phyloP scores from a whole-genome alignment of 2,888 invertebrate species.

The Phasia obesa region DNA sequence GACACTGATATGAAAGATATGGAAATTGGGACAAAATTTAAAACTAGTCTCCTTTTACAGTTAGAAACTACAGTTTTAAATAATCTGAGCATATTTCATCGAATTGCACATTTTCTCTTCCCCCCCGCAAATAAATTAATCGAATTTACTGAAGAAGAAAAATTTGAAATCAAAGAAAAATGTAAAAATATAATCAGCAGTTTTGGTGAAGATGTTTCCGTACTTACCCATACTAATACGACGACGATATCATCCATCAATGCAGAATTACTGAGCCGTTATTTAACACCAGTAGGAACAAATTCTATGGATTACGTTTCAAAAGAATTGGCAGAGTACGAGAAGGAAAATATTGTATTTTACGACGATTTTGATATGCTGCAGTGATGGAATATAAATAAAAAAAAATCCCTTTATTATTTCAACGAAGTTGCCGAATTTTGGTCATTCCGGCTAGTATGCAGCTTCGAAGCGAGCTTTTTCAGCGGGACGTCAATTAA shows the following conservation, averaged over 20 bases:
- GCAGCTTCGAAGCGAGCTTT: constrained; percentile 26
- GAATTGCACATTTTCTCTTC: not conserved
- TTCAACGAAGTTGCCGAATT: constrained; percentile 7
- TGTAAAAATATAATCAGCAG: not conserved
- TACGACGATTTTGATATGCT: constrained; percentile 22
- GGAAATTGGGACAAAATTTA: not conserved
- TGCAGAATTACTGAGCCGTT: constrained; percentile 11
- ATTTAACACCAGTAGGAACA: constrained; percentile 5
- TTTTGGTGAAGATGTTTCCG: constrained; percentile 13
- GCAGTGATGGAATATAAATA: constrained; percentile 21
- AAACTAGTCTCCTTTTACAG: not conserved
- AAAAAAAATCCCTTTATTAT: constrained; percentile 9
- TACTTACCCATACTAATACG: not conserved
- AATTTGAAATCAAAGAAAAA: constrained; percentile 5
- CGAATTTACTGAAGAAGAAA: constrained; percentile 10
- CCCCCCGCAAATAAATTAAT: constrained; percentile 13
- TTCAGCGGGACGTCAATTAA: not conserved
- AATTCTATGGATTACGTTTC: constrained; percentile 2
- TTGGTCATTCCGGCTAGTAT: constrained; percentile 22
- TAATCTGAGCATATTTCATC: not conserved
- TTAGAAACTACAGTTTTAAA: not conserved
- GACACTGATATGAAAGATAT: not conserved
- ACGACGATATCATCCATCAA: constrained; percentile 1
- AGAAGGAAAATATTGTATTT: constrained; percentile 10
- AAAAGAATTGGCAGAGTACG: constrained; percentile 13